These are phyloP conservation scores for Protonemura montana DNA, from an alignment of 2,888 invertebrate species.

Conservation along the genomic window DNA sequence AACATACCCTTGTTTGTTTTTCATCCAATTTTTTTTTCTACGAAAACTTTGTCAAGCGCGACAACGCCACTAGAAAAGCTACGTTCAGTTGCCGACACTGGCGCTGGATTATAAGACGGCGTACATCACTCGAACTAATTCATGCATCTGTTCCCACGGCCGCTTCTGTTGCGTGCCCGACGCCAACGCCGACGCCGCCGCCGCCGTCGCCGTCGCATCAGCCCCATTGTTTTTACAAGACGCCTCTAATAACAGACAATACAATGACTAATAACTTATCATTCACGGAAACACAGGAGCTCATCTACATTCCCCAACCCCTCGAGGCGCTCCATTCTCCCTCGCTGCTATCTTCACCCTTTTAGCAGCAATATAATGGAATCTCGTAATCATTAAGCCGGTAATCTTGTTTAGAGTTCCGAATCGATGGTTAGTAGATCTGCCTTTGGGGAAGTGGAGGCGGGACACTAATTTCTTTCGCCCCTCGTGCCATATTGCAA, in stretches of 20 bases:
- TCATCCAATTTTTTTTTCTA: background rate
- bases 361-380: conserved; percentile 45
- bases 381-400: conserved; percentile 47
- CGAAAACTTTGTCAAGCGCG: background rate
- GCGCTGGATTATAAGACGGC: background rate
- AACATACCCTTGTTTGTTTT: background rate
- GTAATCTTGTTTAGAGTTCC: conserved; percentile 46
- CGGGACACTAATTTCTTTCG: conserved; percentile 18
- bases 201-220: background rate
- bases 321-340: background rate
- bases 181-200: too few species aligned
- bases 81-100: background rate
- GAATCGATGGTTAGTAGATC: conserved; percentile 43
- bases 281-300: conserved; percentile 27
- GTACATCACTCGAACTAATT: background rate
- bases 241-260: background rate
- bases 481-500: conserved; percentile 36
- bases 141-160: conserved; percentile 17
- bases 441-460: conserved; percentile 16
- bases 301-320: background rate
- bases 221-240: conserved; percentile 31
- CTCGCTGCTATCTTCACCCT: conserved; percentile 17
- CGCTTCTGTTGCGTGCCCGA: background rate
- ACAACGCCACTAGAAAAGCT: background rate
- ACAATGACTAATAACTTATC: conserved; percentile 40